Base-by-base conservation (phyloP, 2,888 invertebrate species). In the Eledona agricola region DNA sequence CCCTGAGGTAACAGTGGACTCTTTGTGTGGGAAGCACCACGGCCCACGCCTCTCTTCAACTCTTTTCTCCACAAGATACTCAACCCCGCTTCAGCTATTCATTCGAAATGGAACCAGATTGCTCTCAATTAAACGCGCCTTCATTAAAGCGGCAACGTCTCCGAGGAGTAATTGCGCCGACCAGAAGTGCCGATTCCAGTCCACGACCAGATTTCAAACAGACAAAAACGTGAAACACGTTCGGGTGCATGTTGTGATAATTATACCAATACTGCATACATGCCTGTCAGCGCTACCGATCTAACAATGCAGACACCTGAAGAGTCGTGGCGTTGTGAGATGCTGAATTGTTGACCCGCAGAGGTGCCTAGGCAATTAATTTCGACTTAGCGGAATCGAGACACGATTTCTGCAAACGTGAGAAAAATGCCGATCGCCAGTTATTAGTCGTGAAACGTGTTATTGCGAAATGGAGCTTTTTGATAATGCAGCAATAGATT, bases 11-110 rank as follows among this genome's bases (percentile, higher is more conserved):
- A 53, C 20, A 34, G 17, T 13, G 47, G 32, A 20, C 29, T 37
- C 35, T 43, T 46, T 40, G 53, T 53, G 53, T 53, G 53, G 53
- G 53, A 53, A 37, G 50, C n/a, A 34, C 28, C 22, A 29, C 51
- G 22, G 38, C 52, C 52, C 38, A 46, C 47, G 40, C 53, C 31
- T 17, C 17, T 29, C 13, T 34, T 34, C 35, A 17, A 10, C 19
- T 31, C 26, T 34, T 34, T 34, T 34, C 17, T 19, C 25, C 29
- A n/a, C n/a, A 16, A 12, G 1, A 16, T 20, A 31, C 11, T 31
- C 40, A 20, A 47, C 47, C 46, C 46, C 12, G 25, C n/a, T n/a
- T n/a, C 25, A 46, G 46, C 46, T 12, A 35, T 34, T 35, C 46
- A 45, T 19, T 31, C 15, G 31, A 31, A 43, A 46, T 46, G 23